These are phyloP conservation scores for Noctua pronuba DNA, from an alignment of 2,888 invertebrate species.

Conservation along the genomic window DNA sequence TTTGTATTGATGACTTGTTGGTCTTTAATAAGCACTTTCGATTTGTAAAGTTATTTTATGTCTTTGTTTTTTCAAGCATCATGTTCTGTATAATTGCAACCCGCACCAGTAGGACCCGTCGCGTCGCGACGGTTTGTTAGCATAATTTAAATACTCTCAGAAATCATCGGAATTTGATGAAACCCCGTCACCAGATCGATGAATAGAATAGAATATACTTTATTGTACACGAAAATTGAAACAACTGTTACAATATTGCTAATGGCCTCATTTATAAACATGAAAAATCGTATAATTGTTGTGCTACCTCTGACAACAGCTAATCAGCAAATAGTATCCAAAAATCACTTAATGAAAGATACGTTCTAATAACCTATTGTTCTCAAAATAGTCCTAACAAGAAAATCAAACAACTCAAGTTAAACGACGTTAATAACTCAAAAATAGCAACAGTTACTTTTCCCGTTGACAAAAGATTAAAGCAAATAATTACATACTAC, in stretches of 20 bases:
- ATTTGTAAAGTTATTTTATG: neutral
- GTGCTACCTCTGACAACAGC: too few species aligned
- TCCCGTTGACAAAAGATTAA: slow-evolving; percentile 50
- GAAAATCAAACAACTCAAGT: slow-evolving; percentile 24
- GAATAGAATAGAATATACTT: too few species aligned
- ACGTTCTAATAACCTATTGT: slow-evolving; percentile 28
- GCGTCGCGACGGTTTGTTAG: neutral
- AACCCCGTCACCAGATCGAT: neutral
- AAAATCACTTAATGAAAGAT: neutral
- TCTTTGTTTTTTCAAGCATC: neutral
- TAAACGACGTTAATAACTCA: slow-evolving; percentile 38
- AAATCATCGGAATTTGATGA: neutral
- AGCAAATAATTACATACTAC: slow-evolving; percentile 53
- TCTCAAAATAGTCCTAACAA: slow-evolving; percentile 22
- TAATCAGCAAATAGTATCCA: neutral
- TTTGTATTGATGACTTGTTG: slow-evolving; percentile 61
- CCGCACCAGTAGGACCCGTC: too few species aligned
- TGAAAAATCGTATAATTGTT: too few species aligned
- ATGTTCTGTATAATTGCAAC: neutral
- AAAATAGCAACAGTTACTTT: slow-evolving; percentile 56
- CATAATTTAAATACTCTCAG: neutral
- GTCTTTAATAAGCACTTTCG: slow-evolving; percentile 51
- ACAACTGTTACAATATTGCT: too few species aligned
- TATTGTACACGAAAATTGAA: too few species aligned
- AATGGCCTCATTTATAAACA: too few species aligned